A percentile compares a stretch with the other conserved stretches of the same genome.
These are phyloP conservation scores for Oreocharis arfaki DNA, from an alignment of 2,113 vertebrate species.

Conservation along the genomic window DNA sequence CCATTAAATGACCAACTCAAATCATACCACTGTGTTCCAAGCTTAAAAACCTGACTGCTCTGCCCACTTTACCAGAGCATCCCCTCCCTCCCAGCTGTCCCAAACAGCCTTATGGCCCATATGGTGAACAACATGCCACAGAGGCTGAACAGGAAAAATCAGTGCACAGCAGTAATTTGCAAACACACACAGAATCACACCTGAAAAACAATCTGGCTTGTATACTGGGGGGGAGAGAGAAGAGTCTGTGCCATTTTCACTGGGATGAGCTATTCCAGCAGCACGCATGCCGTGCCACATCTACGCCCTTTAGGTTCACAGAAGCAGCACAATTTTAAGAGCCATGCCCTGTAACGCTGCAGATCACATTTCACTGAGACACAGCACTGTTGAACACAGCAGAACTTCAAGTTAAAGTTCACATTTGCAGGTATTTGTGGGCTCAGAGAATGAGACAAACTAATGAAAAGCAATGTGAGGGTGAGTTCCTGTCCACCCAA, in stretches of 20 bases:
- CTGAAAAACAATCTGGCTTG: background rate
- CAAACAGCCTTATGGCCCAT: background rate
- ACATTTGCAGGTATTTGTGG: background rate
- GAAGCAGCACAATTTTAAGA: background rate
- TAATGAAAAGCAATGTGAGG: background rate
- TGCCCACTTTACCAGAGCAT: background rate
- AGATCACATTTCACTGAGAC: background rate
- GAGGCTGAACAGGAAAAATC: background rate
- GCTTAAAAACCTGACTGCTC: background rate
- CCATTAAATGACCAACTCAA: background rate
- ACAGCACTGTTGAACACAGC: background rate
- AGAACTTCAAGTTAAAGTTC: background rate
- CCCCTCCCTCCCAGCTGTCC: background rate
- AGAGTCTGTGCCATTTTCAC: background rate
- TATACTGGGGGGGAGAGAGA: background rate
- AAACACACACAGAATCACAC: background rate
- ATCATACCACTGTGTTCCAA: background rate
- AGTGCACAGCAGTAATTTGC: background rate
- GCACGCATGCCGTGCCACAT: accelerated
- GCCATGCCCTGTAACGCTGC: background rate
- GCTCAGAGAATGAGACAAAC: background rate
- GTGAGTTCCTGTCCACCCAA: background rate
- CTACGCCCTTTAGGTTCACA: background rate
- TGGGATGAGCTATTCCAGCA: background rate
- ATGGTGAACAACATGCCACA: background rate